These are phyloP conservation scores for Thinocorus orbignyianus DNA, from an alignment of 2,113 vertebrate species.

Conservation along the genomic window DNA sequence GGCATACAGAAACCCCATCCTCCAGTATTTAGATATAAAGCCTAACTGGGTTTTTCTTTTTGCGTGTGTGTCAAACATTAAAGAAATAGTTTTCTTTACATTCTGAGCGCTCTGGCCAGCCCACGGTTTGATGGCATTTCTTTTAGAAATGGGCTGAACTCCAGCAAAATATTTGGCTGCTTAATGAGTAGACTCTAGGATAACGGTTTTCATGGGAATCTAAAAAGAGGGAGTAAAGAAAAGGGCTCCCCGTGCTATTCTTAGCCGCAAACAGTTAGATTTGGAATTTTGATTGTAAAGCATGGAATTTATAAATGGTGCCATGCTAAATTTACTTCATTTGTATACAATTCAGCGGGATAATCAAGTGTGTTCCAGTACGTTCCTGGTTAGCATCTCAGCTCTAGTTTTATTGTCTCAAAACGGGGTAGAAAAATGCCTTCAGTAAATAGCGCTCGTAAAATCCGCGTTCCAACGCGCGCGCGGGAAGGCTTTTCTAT, in stretches of 20 bases:
- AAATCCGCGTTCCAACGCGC: slow-evolving; percentile 27
- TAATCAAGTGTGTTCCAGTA: background rate
- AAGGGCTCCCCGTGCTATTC: slow-evolving; percentile 66
- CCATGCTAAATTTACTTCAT: slow-evolving; percentile 64
- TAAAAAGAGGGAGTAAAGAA: slow-evolving; percentile 18
- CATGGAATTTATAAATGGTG: slow-evolving; percentile 58
- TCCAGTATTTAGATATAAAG: background rate
- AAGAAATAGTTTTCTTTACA: background rate
- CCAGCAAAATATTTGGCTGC: slow-evolving; percentile 62
- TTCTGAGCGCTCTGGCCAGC: background rate
- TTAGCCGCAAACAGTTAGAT: slow-evolving; percentile 63
- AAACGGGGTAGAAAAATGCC: background rate
- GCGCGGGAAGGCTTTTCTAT: background rate
- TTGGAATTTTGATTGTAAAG: slow-evolving; percentile 69
- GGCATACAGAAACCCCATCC: background rate
- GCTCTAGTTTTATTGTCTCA: slow-evolving; percentile 47
- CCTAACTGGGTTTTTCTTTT: background rate
- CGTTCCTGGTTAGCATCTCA: slow-evolving; percentile 52
- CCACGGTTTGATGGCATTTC: slow-evolving; percentile 12
- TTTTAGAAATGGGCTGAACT: slow-evolving; percentile 60
- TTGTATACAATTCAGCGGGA: slow-evolving; percentile 40
- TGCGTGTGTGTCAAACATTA: background rate
- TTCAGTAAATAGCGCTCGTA: slow-evolving; percentile 20
- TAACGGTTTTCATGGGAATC: slow-evolving; percentile 73
- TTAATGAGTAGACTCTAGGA: slow-evolving; percentile 53